Percentiles rank a stretch among this genome's conserved stretches.
These are phyloP conservation scores for Scaptomyza graminum DNA, from an alignment of 1,140 invertebrate species.

Conservation along the genomic window DNA sequence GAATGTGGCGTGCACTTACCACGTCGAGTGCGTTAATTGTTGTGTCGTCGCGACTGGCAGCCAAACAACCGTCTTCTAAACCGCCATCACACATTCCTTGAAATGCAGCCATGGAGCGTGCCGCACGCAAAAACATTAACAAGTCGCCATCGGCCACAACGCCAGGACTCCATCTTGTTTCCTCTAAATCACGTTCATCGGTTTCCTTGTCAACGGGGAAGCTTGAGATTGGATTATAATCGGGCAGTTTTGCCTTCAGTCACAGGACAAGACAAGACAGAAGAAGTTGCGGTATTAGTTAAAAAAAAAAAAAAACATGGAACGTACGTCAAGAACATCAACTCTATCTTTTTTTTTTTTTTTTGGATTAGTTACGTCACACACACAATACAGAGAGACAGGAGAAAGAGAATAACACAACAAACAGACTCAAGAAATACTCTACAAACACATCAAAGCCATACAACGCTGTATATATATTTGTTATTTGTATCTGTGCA, in stretches of 20 bases:
- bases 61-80: constrained; percentile 97
- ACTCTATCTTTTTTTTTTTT: constrained; percentile 14
- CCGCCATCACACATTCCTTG: constrained; percentile 98
- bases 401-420: not conserved
- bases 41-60: constrained; percentile 97
- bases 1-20: constrained; percentile 84
- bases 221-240: constrained; percentile 84
- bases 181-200: constrained; percentile 87
- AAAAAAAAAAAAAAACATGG: constrained; percentile 53
- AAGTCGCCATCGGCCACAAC: constrained; percentile 96
- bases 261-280: constrained; percentile 76
- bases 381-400: constrained; percentile 41
- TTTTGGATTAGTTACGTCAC: constrained; percentile 63
- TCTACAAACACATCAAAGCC: constrained; percentile 45
- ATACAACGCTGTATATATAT: constrained; percentile 24
- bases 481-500: constrained; percentile 6
- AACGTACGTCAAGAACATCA: constrained; percentile 47
- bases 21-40: constrained; percentile 98
- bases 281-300: constrained; percentile 76
- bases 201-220: constrained; percentile 84
- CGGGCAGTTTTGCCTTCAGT: constrained; percentile 84
- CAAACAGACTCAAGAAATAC: constrained; percentile 24
- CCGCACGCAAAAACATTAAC: constrained; percentile 98
- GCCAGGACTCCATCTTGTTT: constrained; percentile 96
- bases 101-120: constrained; percentile 97